Conservation (phyloP, 2,888 invertebrate genomes). For the Leucania comma region DNA sequence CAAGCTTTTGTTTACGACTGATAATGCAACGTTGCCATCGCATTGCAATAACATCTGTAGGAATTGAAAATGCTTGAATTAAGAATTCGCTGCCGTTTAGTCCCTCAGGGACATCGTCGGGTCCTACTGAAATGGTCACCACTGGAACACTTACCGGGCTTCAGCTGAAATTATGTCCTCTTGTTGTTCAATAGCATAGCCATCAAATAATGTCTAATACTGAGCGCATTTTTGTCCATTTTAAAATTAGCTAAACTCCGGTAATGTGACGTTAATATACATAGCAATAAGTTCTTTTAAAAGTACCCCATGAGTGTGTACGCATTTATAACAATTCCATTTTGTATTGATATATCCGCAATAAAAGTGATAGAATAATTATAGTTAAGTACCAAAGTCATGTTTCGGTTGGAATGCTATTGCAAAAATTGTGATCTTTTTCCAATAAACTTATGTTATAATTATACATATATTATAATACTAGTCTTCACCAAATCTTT, state of each 20-base stretch:
- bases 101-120: slow-evolving; percentile 1
- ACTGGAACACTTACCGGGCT: neutral
- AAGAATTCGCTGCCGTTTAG: slow-evolving; percentile 13
- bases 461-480: slow-evolving; percentile 48
- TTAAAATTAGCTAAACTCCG: neutral
- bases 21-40: slow-evolving; percentile 26
- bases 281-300: slow-evolving; percentile 17
- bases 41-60: slow-evolving; percentile 30
- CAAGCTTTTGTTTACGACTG: slow-evolving; percentile 38
- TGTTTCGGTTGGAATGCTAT: slow-evolving; percentile 54
- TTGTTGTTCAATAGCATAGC: slow-evolving; percentile 1
- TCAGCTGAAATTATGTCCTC: slow-evolving; percentile 2
- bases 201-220: neutral
- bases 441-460: slow-evolving; percentile 51
- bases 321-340: slow-evolving; percentile 54
- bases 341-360: slow-evolving; percentile 30
- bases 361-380: slow-evolving; percentile 52
- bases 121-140: neutral
- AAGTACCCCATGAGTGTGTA: slow-evolving; percentile 25
- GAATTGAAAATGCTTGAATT: slow-evolving; percentile 42
- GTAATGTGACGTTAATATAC: slow-evolving; percentile 1
- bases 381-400: slow-evolving; percentile 65
- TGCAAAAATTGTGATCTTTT: slow-evolving; percentile 62
- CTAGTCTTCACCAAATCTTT: slow-evolving; percentile 77
- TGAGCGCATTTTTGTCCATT: slow-evolving; percentile 8